Evolutionary conservation across 2,797 vertebrate species (phyloP).

Genomic region (Channa striata): DNA sequence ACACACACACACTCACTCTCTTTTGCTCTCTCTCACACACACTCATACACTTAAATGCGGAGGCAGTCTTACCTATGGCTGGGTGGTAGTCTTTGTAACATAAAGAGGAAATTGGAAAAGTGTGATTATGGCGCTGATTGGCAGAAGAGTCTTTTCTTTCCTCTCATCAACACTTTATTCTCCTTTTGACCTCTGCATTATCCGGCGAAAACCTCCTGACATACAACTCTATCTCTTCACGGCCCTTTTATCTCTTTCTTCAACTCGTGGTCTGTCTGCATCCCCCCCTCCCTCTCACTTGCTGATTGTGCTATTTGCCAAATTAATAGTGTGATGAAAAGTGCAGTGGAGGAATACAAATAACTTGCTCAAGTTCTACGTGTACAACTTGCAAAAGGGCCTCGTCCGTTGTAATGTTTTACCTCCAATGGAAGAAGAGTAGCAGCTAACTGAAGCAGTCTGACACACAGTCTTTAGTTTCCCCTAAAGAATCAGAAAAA

Average conservation of each 20-base stretch:
- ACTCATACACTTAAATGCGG: conserved; percentile 55
- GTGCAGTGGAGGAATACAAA: not conserved
- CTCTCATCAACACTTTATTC: conserved; percentile 62
- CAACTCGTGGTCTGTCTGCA: conserved; percentile 10
- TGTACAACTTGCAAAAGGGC: conserved; percentile 1
- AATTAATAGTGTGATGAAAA: conserved; percentile 33
- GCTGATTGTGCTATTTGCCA: conserved; percentile 15
- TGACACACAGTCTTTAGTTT: not conserved
- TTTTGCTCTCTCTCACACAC: not conserved
- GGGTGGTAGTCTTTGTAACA: conserved; percentile 54
- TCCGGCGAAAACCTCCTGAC: conserved; percentile 43
- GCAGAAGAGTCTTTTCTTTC: conserved; percentile 52
- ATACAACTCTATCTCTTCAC: conserved; percentile 25
- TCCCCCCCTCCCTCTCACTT: not conserved
- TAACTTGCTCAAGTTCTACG: not conserved
- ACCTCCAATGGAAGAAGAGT: not conserved
- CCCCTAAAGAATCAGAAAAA: not conserved
- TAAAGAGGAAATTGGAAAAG: conserved; percentile 73
- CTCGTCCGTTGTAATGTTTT: conserved; percentile 1
- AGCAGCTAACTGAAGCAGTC: not conserved
- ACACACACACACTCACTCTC: conserved; percentile 32
- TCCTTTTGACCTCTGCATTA: conserved; percentile 62
- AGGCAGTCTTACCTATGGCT: conserved; percentile 63
- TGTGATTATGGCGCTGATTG: conserved; percentile 70
- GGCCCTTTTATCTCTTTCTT: conserved; percentile 29